These are phyloP conservation scores for Glyphotaelius pellucidus DNA, from an alignment of 2,888 invertebrate species.

Conservation along the genomic window DNA sequence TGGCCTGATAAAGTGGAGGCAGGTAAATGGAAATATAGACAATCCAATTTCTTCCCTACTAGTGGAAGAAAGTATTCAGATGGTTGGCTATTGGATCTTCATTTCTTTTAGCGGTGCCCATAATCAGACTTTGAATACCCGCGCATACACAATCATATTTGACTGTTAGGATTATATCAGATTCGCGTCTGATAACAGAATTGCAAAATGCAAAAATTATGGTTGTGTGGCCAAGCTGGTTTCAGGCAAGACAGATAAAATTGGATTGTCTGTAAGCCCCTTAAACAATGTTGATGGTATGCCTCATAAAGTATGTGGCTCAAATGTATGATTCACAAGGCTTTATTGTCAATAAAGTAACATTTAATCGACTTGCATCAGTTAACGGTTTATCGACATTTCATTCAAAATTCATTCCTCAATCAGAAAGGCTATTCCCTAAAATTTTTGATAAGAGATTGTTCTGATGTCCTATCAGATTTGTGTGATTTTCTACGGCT, in stretches of 20 bases:
- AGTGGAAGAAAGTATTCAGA: not conserved
- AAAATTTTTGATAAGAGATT: too few species aligned
- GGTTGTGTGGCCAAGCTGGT: too few species aligned
- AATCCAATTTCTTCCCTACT: not conserved
- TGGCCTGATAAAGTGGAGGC: not conserved
- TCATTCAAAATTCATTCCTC: not conserved
- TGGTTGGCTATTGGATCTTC: not conserved
- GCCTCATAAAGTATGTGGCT: not conserved
- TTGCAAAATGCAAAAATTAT: too few species aligned
- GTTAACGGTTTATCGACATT: not conserved
- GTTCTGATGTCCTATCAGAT: too few species aligned
- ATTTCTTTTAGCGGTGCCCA: not conserved
- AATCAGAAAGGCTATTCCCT: too few species aligned
- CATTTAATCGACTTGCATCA: not conserved
- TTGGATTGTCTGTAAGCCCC: not conserved
- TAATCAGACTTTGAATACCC: too few species aligned
- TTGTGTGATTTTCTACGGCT: too few species aligned
- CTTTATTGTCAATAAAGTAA: not conserved
- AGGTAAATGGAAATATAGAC: not conserved
- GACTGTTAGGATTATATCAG: not conserved
- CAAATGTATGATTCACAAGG: not conserved
- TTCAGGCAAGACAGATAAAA: not conserved
- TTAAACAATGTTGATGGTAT: not conserved
- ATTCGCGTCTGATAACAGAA: not conserved
- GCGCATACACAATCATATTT: not conserved